Percentiles rank a stretch among this genome's conserved stretches.
phyloP scores from a whole-genome alignment of 2,113 vertebrate species.

The Speoplatyrhinus poulsoni region DNA sequence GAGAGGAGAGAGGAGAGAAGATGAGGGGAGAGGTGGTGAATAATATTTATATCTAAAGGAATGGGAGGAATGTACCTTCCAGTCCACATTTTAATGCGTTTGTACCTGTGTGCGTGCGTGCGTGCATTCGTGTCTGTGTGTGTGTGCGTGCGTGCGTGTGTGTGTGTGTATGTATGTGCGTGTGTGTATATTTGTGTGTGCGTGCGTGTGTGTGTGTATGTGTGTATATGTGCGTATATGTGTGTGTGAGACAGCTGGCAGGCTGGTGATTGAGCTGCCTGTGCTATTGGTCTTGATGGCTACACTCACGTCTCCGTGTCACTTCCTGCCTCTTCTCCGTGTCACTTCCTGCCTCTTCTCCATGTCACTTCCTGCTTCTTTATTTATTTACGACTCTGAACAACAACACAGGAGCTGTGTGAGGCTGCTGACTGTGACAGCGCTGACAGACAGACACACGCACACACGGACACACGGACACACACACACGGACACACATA shows the following conservation, averaged over 20 bases:
- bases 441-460: neutral
- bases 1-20: neutral
- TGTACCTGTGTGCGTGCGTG: constrained; percentile 15
- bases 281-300: constrained; percentile 48
- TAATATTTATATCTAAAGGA: neutral
- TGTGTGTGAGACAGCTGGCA: constrained; percentile 49
- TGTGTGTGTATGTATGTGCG: constrained; percentile 4
- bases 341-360: constrained; percentile 41
- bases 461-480: neutral
- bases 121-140: constrained; percentile 16
- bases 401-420: constrained; percentile 19
- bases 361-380: constrained; percentile 46
- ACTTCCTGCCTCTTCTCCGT: constrained; percentile 54
- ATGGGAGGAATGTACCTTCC: neutral
- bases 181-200: constrained; percentile 18
- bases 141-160: neutral
- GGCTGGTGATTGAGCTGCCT: constrained; percentile 62
- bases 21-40: neutral
- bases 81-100: constrained; percentile 7
- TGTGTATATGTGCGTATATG: neutral
- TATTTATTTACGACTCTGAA: constrained; percentile 39
- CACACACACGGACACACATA: neutral
- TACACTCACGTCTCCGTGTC: constrained; percentile 51
- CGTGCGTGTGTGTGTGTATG: neutral
- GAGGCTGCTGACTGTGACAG: neutral